Conservation (phyloP, 2,797 vertebrate genomes). For the Hypotaenidia philippensis region DNA sequence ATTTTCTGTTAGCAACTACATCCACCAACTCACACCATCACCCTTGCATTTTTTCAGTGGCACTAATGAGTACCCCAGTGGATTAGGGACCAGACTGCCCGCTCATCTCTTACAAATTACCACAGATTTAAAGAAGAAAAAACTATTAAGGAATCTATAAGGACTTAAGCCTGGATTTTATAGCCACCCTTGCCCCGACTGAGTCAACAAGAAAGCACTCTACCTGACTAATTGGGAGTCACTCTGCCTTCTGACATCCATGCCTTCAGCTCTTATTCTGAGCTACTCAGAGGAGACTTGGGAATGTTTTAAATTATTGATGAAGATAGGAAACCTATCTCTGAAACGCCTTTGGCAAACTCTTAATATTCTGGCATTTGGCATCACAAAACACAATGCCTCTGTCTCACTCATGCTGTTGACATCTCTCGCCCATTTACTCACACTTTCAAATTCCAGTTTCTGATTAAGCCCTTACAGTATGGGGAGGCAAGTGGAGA, state of each 20-base stretch:
- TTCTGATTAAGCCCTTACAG: constrained; percentile 48
- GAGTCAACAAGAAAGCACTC: constrained; percentile 68
- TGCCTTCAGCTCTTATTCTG: constrained; percentile 71
- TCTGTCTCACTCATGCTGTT: constrained; percentile 12
- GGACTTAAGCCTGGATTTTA: constrained; percentile 39
- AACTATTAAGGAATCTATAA: constrained; percentile 31
- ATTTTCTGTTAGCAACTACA: background rate
- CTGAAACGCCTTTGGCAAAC: constrained; percentile 71
- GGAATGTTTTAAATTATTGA: constrained; percentile 76
- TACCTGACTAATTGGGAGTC: constrained; percentile 75
- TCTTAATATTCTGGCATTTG: constrained; percentile 73
- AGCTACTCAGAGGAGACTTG: constrained; percentile 46
- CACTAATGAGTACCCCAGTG: constrained; percentile 47
- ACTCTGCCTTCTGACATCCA: constrained; percentile 62
- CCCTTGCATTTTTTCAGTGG: background rate
- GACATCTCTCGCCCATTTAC: constrained; percentile 45
- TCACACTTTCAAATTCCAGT: background rate
- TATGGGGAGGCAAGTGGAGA: constrained; percentile 31
- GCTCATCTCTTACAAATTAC: constrained; percentile 52
- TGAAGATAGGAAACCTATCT: constrained; percentile 70
- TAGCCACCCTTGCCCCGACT: constrained; percentile 60
- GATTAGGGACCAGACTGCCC: constrained; percentile 18
- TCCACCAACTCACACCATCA: accelerated
- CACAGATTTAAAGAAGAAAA: constrained; percentile 21
- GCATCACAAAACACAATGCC: constrained; percentile 47